Conservation (phyloP, 2,797 vertebrate species). For the Centroberyx gerrardi region DNA sequence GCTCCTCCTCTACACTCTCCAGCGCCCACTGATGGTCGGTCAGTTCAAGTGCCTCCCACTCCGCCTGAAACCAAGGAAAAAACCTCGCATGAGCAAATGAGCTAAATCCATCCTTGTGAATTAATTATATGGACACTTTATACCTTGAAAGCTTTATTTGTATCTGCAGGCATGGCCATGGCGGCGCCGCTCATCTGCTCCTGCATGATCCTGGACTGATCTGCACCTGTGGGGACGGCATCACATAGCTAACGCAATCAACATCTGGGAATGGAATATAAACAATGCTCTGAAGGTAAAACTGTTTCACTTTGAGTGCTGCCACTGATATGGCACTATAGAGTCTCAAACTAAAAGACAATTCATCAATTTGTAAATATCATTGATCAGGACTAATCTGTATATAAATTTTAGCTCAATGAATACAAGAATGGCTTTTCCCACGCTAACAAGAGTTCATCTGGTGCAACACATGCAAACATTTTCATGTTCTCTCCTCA, state of each 20-base stretch:
- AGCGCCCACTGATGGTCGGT: slow-evolving; percentile 99
- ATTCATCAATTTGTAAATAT: not conserved
- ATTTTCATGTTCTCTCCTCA: not conserved
- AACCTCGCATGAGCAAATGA: slow-evolving; percentile 9
- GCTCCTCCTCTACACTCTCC: slow-evolving; percentile 96
- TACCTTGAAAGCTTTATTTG: slow-evolving; percentile 99
- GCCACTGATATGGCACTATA: not conserved
- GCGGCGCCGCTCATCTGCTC: slow-evolving; percentile 99
- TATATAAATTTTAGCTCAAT: not conserved
- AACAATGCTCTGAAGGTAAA: not conserved
- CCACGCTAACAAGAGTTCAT: too few relatives aligned
- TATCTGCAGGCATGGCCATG: slow-evolving; percentile 99
- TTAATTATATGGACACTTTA: not conserved
- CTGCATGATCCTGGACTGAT: slow-evolving; percentile 99
- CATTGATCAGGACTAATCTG: not conserved
- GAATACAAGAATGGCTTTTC: too few relatives aligned
- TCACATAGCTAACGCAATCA: slow-evolving; percentile 4
- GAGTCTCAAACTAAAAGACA: not conserved
- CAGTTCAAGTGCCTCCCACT: slow-evolving; percentile 98
- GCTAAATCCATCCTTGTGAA: not conserved
- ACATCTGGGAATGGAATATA: not conserved
- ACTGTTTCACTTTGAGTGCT: not conserved
- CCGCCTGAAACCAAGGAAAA: slow-evolving; percentile 87
- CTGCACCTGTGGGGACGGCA: slow-evolving; percentile 85
- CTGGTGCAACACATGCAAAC: not conserved